phyloP scores from a whole-genome alignment of 2,888 invertebrate genomes.

The Caenorhabditis afra region DNA sequence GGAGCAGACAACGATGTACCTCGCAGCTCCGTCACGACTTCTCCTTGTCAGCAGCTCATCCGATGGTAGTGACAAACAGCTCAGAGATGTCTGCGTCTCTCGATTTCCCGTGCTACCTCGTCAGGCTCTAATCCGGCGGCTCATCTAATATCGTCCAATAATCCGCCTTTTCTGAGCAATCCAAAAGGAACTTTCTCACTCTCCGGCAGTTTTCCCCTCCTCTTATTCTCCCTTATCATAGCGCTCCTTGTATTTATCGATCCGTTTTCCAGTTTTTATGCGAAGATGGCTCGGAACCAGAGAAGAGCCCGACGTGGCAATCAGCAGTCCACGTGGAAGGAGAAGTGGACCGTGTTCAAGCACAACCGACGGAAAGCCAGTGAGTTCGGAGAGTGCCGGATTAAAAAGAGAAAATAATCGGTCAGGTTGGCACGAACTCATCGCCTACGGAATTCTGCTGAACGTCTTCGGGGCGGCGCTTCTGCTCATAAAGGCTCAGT shows the following conservation, averaged over 20 bases:
- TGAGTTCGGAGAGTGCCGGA: conserved; percentile 10
- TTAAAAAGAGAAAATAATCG: background rate
- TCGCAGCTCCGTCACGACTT: conserved; percentile 8
- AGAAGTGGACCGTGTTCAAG: conserved; percentile 68
- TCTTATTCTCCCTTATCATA: conserved; percentile 2
- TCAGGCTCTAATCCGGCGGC: conserved; percentile 41
- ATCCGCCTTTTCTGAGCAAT: conserved; percentile 40
- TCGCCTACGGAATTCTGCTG: conserved; percentile 63
- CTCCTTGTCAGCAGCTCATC: conserved; percentile 22
- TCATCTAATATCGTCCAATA: conserved; percentile 46
- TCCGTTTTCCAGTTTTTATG: conserved; percentile 11
- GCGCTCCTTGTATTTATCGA: background rate
- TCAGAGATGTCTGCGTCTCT: conserved; percentile 30
- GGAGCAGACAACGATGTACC: background rate
- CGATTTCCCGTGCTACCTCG: background rate
- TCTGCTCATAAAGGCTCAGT: conserved; percentile 66
- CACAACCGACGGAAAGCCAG: conserved; percentile 67
- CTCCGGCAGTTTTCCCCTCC: background rate
- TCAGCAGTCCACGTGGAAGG: conserved; percentile 62
- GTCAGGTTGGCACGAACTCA: conserved; percentile 65
- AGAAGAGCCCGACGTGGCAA: conserved; percentile 54
- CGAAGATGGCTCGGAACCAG: conserved; percentile 49
- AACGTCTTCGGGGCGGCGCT: conserved; percentile 66
- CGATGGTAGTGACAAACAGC: conserved; percentile 45
- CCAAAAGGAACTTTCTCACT: conserved; percentile 15